Evolutionary conservation across 2,888 invertebrate genomes (phyloP).

Genomic region (Hemaris fuciformis): DNA sequence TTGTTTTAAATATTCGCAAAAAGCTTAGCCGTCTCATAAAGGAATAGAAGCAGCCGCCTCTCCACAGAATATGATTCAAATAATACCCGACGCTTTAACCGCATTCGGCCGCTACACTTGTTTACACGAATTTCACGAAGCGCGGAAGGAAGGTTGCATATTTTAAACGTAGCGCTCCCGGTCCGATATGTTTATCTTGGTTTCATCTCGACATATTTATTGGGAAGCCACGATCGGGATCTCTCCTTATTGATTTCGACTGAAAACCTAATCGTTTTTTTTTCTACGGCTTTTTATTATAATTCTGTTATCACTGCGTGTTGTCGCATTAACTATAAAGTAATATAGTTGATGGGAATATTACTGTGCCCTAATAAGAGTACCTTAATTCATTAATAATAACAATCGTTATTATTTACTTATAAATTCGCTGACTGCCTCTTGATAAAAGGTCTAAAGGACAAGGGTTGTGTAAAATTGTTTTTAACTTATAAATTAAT

Average conservation of each 20-base stretch:
- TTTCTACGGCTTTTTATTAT: conserved; percentile 52
- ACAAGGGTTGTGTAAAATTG: too few relatives aligned
- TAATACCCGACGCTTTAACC: conserved; percentile 61
- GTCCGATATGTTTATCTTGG: conserved; percentile 73
- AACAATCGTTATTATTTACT: too few relatives aligned
- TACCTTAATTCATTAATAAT: too few relatives aligned
- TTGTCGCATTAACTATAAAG: too few relatives aligned
- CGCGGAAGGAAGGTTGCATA: conserved; percentile 69
- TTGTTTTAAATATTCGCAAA: conserved; percentile 34
- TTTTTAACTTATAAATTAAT: conserved; percentile 19
- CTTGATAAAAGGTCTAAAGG: too few relatives aligned
- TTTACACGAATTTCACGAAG: conserved; percentile 70
- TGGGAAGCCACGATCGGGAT: conserved; percentile 63
- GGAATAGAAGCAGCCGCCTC: conserved; percentile 42
- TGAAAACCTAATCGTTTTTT: conserved; percentile 54
- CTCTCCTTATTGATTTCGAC: conserved; percentile 63
- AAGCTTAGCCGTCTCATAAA: conserved; percentile 41
- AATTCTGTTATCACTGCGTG: not conserved
- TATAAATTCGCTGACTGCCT: too few relatives aligned
- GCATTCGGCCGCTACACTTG: conserved; percentile 57
- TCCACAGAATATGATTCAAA: conserved; percentile 52
- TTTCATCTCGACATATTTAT: conserved; percentile 77
- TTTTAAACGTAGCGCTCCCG: conserved; percentile 66
- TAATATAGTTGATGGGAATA: too few relatives aligned
- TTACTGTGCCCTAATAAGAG: too few relatives aligned